Evolutionary conservation across 2,888 invertebrate species (phyloP), one percentile per base, ranked within the genome.

Genomic region (Apodemia zela): DNA sequence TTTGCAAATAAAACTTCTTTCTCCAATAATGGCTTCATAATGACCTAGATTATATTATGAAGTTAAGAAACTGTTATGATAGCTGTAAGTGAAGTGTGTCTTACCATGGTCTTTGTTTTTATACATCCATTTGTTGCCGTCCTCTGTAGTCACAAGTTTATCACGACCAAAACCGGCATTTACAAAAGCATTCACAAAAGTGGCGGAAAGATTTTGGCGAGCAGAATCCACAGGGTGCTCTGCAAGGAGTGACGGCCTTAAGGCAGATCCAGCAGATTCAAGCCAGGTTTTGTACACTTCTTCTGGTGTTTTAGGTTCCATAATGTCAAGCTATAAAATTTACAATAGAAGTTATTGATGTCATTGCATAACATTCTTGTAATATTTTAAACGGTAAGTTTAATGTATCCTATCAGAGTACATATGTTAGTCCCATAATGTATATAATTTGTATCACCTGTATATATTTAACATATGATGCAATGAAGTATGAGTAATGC

Each of bases 301-400:
- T 83, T 99, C 99, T 0, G 99, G 99, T 0, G 97, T 96, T 91
- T 99, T 99, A 0, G 99, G 98, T 81, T 99, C 99, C 96, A 99
- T 97, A 71, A 99, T 98, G 82, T 99, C 99, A 74, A 99, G 93
- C 95, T 96, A 79, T 54, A 80, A 74, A 61, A 33, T 15, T 11
- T 29, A 18, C 15, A 35, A 15, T 63, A 63, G 49, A 17, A 63
- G 5, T 35, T 35, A 7, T 35, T 7, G 0, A 35, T 35, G 35
- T 35, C 2, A 35, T 35, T 35, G 10, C 35, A 35, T 35, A 35
- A 35, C 7, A 25, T 25, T 25, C 25, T 25, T 25, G n/a, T n/a
- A n/a, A 33, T 33, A 33, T 33, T 33, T 33, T 33, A 33, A 33
- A 33, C 6, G 8, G 33, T 6, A 33, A 33, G 6, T 33, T 7